Evolutionary conservation across 2,797 vertebrate species (phyloP), one percentile per base, ranked within the genome.

Genomic region (Characodon lateralis): DNA sequence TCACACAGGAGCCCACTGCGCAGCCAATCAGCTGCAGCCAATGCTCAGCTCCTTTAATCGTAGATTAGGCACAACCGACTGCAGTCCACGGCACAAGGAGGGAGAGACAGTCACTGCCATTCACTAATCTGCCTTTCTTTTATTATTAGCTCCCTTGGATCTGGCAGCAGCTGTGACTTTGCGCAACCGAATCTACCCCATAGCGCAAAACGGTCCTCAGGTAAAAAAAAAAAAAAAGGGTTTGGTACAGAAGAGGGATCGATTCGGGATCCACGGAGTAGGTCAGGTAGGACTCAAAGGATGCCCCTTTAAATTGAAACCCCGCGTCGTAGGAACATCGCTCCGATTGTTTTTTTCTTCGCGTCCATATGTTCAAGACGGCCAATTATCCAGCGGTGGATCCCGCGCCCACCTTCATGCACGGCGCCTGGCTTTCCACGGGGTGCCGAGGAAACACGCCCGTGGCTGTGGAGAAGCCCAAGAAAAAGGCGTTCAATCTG

Each of bases 401-500:
- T 58, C 95, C 95, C 69, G 90, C 93, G 78, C 96, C 94, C 89
- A 82, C 94, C 90, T 80, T 94, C 88, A 93, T 93, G 91, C 92
- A 85, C 88, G 95, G 96, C 84, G 91, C 96, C 35, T 96, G 96
- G 93, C 89, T 97, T 73, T 71, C 92, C 76, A 82, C 92, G 46
- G 96, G 93, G 77, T 95, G 94, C 94, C 81, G 94, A 87, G 93
- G 91, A 81, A 93, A 93, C 94, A 92, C 85, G 87, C 93, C 96
- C 87, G 96, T 93, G 83, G 94, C 93, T 59, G 91, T 92, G 86
- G 95, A 95, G 92, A 97, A 96, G 83, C 94, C 96, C 50, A 95
- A 94, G 94, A 98, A 96, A 92, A 98, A 96, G 93, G 93, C 97
- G 85, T 98, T 98, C 94, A 97, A 95, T 87, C 94, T 98, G 92